Percentiles rank a stretch among this genome's conserved stretches.
phyloP scores from a whole-genome alignment of 2,113 vertebrate species.

The Peucedramus taeniatus region DNA sequence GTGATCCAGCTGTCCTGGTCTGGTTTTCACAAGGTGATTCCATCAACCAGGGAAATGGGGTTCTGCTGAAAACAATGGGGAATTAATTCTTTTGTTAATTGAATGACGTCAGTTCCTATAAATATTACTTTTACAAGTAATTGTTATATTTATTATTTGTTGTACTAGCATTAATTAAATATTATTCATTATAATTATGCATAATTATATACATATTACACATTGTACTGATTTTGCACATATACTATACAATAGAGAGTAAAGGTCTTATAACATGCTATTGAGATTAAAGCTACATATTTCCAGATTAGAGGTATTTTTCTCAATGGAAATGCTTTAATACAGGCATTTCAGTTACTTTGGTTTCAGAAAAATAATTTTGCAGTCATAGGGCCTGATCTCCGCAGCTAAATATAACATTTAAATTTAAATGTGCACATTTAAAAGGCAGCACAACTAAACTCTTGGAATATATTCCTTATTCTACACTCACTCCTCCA shows the following conservation, averaged over 20 bases:
- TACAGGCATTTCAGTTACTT: not conserved
- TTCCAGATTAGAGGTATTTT: not conserved
- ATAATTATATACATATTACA: not conserved
- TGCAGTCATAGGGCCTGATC: not conserved
- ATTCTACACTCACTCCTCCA: not conserved
- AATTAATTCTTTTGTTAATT: not conserved
- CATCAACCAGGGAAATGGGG: not conserved
- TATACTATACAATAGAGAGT: not conserved
- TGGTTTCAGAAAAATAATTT: not conserved
- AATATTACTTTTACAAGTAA: not conserved
- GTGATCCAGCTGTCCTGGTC: not conserved
- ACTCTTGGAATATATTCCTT: not conserved
- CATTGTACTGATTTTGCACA: not conserved
- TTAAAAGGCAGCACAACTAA: not conserved
- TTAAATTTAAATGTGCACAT: not conserved
- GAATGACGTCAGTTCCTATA: not conserved
- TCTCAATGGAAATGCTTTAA: not conserved
- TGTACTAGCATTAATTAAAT: not conserved
- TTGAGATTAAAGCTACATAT: not conserved
- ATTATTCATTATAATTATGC: not conserved
- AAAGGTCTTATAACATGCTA: not conserved
- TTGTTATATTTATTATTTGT: not conserved
- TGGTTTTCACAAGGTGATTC: not conserved
- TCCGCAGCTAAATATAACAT: not conserved
- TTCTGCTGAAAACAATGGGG: not conserved